A percentile compares a stretch with the other conserved stretches of the same genome.
phyloP scores from a whole-genome alignment of 2,797 vertebrate genomes.

The Darevskia nairensis region DNA sequence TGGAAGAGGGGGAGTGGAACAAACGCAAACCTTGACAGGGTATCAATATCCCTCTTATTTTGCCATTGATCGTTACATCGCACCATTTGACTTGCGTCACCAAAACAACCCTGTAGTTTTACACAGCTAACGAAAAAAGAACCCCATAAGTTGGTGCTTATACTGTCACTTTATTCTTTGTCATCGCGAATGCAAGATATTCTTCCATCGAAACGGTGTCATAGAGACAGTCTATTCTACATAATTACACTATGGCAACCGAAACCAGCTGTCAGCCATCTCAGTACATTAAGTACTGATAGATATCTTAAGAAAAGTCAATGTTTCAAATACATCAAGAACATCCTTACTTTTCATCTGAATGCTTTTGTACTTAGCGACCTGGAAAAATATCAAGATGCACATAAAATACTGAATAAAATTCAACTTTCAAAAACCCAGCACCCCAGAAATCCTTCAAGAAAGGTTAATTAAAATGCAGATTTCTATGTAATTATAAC shows the following conservation, averaged over 20 bases:
- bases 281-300: conserved; percentile 68
- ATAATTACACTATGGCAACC: conserved; percentile 72
- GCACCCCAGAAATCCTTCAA: conserved; percentile 50
- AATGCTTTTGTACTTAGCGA: conserved; percentile 64
- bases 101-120: conserved; percentile 68
- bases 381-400: conserved; percentile 58
- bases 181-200: conserved; percentile 71
- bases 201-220: conserved; percentile 73
- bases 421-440: conserved; percentile 51
- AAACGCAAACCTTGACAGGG: conserved; percentile 24
- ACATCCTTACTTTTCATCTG: conserved; percentile 59
- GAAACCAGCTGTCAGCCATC: conserved; percentile 76
- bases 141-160: conserved; percentile 64
- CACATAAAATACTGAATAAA: conserved; percentile 58
- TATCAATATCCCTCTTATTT: conserved; percentile 51
- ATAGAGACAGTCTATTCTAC: conserved; percentile 67
- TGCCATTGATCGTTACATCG: conserved; percentile 69
- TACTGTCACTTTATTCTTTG: conserved; percentile 72
- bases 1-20: conserved; percentile 53
- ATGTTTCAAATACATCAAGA: conserved; percentile 61
- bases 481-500: conserved; percentile 60
- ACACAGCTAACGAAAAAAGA: conserved; percentile 64
- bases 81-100: conserved; percentile 71
- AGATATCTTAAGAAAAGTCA: conserved; percentile 72
- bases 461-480: conserved; percentile 59